Evolutionary conservation across 2,797 vertebrate species (phyloP).

Genomic region (Ctenochaetus hawaiiensis): DNA sequence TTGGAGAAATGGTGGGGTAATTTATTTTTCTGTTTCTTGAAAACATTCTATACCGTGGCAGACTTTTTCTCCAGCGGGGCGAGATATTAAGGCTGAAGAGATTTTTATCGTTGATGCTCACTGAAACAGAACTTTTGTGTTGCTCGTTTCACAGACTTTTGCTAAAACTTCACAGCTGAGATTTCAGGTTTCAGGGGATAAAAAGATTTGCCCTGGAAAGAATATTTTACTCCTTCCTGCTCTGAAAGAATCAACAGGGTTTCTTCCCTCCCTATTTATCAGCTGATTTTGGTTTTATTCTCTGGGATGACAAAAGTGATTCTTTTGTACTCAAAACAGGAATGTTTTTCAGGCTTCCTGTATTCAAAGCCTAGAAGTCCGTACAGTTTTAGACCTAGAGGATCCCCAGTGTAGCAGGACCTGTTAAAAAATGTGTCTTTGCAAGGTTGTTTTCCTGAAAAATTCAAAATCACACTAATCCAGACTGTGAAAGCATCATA

Average conservation of each 20-base stretch:
- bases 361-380: neutral
- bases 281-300: neutral
- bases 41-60: constrained; percentile 62
- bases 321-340: constrained; percentile 38
- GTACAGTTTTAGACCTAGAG: neutral
- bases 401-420: neutral
- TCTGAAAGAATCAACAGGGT: constrained; percentile 3
- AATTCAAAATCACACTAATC: neutral
- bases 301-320: neutral
- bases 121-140: neutral
- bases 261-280: neutral
- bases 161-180: constrained; percentile 1
- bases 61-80: constrained; percentile 8
- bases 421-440: neutral
- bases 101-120: constrained; percentile 24
- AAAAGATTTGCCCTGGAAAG: neutral
- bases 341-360: neutral
- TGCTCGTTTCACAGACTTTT: neutral
- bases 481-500: constrained; percentile 31
- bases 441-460: constrained; percentile 1
- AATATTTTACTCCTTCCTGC: neutral
- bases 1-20: constrained; percentile 80
- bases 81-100: constrained; percentile 8
- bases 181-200: neutral
- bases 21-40: constrained; percentile 85